These are phyloP conservation scores for Carcinoscorpius rotundicauda DNA, from an alignment of 1,140 invertebrate species.

Conservation along the genomic window DNA sequence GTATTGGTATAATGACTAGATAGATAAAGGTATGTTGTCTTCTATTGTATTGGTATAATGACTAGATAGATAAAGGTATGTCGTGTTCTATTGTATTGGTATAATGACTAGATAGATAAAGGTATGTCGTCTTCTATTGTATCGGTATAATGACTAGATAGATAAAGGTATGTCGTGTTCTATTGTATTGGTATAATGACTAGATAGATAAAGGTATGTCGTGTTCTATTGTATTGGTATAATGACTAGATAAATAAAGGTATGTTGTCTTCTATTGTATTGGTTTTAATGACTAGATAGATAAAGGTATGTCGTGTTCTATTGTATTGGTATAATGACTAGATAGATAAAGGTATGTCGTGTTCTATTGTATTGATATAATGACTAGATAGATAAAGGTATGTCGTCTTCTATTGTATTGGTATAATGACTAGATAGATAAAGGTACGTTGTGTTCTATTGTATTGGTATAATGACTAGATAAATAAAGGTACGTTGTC, in stretches of 20 bases:
- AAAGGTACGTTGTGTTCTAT: constrained; percentile 35
- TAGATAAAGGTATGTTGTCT: constrained; percentile 41
- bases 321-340: too few relatives aligned
- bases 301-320: constrained; percentile 38
- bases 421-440: constrained; percentile 28
- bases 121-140: constrained; percentile 27
- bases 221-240: too few relatives aligned
- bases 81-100: too few relatives aligned
- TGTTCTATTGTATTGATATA: too few relatives aligned
- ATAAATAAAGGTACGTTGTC: constrained; percentile 39
- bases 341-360: constrained; percentile 41
- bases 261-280: constrained; percentile 16
- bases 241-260: constrained; percentile 37
- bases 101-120: constrained; percentile 36
- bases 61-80: constrained; percentile 41
- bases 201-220: constrained; percentile 41
- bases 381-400: constrained; percentile 40
- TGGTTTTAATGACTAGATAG: constrained; percentile 23
- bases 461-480: too few relatives aligned
- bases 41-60: too few relatives aligned
- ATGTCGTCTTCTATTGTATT: not conserved
- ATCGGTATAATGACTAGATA: constrained; percentile 13
- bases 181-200: too few relatives aligned
- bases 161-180: constrained; percentile 39
- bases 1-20: too few relatives aligned